phyloP scores from a whole-genome alignment of 2,888 invertebrate species.

The Griposia aprilina region DNA sequence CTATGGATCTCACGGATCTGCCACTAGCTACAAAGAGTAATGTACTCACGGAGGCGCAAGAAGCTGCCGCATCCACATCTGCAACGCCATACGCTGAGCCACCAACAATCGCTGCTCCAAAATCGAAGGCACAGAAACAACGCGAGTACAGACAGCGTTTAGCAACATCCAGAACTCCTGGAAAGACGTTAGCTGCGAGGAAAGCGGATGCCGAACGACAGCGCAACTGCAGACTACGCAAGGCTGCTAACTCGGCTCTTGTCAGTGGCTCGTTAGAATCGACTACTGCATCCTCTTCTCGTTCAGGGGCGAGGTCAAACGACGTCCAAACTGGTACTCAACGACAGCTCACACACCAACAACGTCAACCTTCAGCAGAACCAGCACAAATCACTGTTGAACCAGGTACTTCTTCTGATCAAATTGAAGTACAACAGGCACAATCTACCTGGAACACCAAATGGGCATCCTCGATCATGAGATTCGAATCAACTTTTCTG shows the following conservation, averaged over 20 bases:
- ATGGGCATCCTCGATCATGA: slow-evolving; percentile 69
- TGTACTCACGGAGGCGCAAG: background rate
- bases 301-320: background rate
- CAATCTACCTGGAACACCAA: slow-evolving; percentile 58
- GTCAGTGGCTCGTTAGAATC: slow-evolving; percentile 8
- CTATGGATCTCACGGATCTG: background rate
- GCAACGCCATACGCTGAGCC: background rate
- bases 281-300: background rate
- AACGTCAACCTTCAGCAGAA: slow-evolving; percentile 60
- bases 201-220: background rate
- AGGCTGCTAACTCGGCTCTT: background rate
- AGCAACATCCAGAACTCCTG: slow-evolving; percentile 2
- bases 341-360: slow-evolving; percentile 38
- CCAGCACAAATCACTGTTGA: too few species aligned
- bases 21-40: background rate
- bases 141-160: slow-evolving; percentile 11
- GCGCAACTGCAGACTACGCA: background rate
- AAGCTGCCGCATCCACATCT: background rate
- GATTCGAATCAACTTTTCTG: slow-evolving; percentile 70
- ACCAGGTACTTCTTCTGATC: slow-evolving; percentile 4
- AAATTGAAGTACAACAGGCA: background rate
- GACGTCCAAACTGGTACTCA: slow-evolving; percentile 7
- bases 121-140: slow-evolving; percentile 4
- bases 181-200: background rate
- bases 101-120: background rate